These are phyloP conservation scores for Heliornis fulica DNA, from an alignment of 2,113 vertebrate genomes.

Conservation along the genomic window DNA sequence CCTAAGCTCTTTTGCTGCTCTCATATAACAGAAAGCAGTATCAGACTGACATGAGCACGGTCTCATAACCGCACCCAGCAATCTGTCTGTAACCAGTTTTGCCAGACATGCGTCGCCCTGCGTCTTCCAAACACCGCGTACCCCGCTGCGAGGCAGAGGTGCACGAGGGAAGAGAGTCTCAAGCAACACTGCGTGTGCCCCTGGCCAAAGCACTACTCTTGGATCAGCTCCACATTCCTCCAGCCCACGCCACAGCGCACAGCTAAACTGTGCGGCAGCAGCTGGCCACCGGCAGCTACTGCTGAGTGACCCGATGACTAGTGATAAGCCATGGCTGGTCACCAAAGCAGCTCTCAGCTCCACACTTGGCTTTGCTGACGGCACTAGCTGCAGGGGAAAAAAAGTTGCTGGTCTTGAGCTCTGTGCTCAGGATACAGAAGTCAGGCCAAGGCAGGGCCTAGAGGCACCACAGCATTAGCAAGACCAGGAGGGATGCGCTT, in stretches of 20 bases:
- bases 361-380: neutral
- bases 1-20: neutral
- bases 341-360: neutral
- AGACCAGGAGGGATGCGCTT: neutral
- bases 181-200: neutral
- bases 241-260: fast-evolving
- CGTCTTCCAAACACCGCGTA: fast-evolving
- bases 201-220: neutral
- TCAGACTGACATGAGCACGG: neutral
- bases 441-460: neutral
- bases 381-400: neutral
- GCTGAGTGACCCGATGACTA: fast-evolving
- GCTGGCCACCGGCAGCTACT: neutral
- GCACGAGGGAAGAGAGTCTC: neutral
- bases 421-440: neutral
- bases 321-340: neutral
- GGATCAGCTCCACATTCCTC: neutral
- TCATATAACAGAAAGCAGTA: neutral
- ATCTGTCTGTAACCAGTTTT: neutral
- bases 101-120: fast-evolving
- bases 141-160: neutral
- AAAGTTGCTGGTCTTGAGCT: neutral
- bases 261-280: neutral
- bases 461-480: neutral
- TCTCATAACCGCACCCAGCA: neutral